These are phyloP conservation scores for Sinella curviseta DNA, from an alignment of 1,140 invertebrate genomes.

Conservation along the genomic window DNA sequence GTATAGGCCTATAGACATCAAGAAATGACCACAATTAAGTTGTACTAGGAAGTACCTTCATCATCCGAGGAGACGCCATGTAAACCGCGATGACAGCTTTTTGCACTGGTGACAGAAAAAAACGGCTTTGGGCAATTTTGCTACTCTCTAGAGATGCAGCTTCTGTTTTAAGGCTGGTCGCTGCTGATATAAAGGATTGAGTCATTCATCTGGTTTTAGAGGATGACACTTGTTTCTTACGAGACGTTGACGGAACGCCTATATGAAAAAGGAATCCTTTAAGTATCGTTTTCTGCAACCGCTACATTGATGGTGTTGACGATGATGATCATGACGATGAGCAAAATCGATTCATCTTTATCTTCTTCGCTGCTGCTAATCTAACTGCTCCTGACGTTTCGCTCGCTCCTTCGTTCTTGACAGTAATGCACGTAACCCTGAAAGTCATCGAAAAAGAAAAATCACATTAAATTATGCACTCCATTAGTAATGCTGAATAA, in stretches of 20 bases:
- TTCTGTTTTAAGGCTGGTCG: neutral
- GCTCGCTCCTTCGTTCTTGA: no score
- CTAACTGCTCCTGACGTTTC: no score
- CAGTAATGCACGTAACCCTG: constrained; percentile 9
- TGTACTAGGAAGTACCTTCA: neutral
- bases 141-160: no score
- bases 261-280: no score
- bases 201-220: neutral
- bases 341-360: neutral
- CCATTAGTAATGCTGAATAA: constrained; percentile 7
- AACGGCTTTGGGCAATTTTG: neutral
- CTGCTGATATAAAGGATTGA: neutral
- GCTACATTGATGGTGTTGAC: no score
- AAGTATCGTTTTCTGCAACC: no score
- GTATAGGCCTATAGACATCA: no score
- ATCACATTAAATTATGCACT: constrained; percentile 9
- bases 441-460: neutral
- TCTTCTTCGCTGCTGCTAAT: no score
- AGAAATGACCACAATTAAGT: neutral
- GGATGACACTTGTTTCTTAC: no score
- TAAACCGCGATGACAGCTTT: neutral
- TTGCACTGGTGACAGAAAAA: neutral
- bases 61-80: no score
- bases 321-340: neutral
- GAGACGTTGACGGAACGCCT: neutral